Base-by-base conservation (phyloP, 2,888 invertebrate species). In the Drosophila subquinaria region DNA sequence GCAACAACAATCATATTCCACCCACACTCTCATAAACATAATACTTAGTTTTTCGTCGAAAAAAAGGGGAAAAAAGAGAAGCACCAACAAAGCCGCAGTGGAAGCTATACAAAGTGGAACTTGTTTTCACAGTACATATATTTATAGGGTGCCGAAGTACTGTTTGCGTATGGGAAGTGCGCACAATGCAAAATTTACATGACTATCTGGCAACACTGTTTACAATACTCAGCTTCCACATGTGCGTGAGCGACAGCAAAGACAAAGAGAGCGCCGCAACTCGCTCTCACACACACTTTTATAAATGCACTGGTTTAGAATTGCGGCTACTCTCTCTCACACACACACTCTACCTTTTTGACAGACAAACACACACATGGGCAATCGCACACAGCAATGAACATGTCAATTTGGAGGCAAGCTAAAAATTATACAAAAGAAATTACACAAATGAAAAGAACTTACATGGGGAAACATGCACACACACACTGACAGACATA, bases 381-480 rank as follows among this genome's bases (percentile, higher is more conserved):
- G 51, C 57, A 62, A 63, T 70, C 40, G 30, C 60, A 81, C 56
- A 80, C 69, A 73, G 74, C 70, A 77, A 61, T 63, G 65, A 67
- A 82, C 66, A 85, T 63, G 68, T 76, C 72, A 78, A 77, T 79
- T 81, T 84, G 76, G 74, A 84, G 67, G 81, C 77, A 81, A 72
- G 73, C 69, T 56, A 76, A 76, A 88, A 81, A 71, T 84, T 82
- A 80, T 82, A 87, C 81, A 88, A 88, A 84, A 85, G 81, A 88
- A 85, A 85, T 88, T 82, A 82, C 75, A 86, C 73, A 78, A 77
- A 79, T 68, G 70, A 72, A 71, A 75, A 64, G 62, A 74, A 56
- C 67, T 55, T 62, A 57, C 59, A 53, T 15, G 35, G 35, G 35
- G 23, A 45, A 43, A 47, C 17, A 60, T 53, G 73, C 23, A 70